phyloP scores from a whole-genome alignment of 2,797 vertebrate species.

The Urocyon cinereoargenteus region DNA sequence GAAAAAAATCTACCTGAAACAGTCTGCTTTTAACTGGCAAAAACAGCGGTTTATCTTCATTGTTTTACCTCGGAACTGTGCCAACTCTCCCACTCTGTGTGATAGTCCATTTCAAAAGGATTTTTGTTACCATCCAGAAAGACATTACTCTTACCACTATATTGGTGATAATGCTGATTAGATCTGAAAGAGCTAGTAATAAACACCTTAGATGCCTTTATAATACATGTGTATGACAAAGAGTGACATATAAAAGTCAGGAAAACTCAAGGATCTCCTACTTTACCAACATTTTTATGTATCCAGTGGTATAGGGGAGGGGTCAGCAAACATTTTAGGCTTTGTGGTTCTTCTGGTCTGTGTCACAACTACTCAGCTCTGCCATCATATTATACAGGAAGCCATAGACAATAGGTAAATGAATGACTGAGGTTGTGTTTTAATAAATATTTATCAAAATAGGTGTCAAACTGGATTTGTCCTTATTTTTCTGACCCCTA shows the following conservation, averaged over 20 bases:
- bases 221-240: background rate
- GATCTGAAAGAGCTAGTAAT: background rate
- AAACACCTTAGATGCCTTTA: background rate
- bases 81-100: background rate
- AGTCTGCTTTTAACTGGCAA: background rate
- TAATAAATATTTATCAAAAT: conserved; percentile 1
- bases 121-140: background rate
- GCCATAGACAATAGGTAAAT: background rate
- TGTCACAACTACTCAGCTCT: background rate
- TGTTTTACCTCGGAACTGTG: background rate
- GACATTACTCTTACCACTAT: background rate
- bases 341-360: background rate
- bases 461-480: background rate
- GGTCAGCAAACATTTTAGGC: background rate
- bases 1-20: background rate
- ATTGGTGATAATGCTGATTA: background rate
- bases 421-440: background rate
- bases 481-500: background rate
- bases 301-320: background rate
- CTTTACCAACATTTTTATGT: background rate
- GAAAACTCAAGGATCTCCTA: background rate
- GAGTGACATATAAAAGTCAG: background rate
- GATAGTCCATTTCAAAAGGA: background rate
- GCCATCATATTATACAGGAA: background rate
- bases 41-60: background rate